Base-by-base conservation (phyloP, 2,113 vertebrate genomes). In the Scopus umbretta region DNA sequence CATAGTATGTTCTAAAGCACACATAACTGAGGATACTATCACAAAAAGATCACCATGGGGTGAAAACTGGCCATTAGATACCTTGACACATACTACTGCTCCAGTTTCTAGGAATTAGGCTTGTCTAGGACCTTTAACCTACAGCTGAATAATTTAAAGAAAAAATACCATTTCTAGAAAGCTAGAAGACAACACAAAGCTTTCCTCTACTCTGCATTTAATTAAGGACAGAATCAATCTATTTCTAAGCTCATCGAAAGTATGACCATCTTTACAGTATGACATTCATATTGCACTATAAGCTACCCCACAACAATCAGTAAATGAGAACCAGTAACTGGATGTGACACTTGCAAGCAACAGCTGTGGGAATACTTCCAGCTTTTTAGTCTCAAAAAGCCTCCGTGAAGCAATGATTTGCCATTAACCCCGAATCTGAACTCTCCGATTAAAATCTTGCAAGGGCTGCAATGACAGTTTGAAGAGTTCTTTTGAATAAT, bases 381-480 rank as follows among this genome's bases (percentile, higher is more conserved):
- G 94, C 90, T 81, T 42, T 30, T 70, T 10, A 71, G 66, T 32
- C 90, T 88, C 71, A 29, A 49, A 53, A 71, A 93, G 96, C 90
- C 78, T 91, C 83, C 76, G 40, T 16, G 80, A 87, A 90, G 95
- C 95, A 96, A 90, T 82, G 91, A 96, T 95, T 95, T 96, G 95
- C 96, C 95, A 97, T 97, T 97, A 97, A 96, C 94, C 95, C 95
- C 94, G 75, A 61, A 92, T 15, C 45, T 94, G 96, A 97, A 96
- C 96, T 79, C 93, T 49, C 72, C 45, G 80, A 96, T 95, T 95
- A 92, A 91, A 97, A 94, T 74, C 97, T 94, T 56, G 92, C 88
- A 61, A 92, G 90, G 81, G 72, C 90, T 63, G 97, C 30, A 29
- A 86, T 88, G 97, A 94, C 96, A 96, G 95, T 86, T 82, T 45